Evolutionary conservation across 64 coral and sea anemone genomes (phyloP).

Genomic region (Catalaphyllia jardinei): DNA sequence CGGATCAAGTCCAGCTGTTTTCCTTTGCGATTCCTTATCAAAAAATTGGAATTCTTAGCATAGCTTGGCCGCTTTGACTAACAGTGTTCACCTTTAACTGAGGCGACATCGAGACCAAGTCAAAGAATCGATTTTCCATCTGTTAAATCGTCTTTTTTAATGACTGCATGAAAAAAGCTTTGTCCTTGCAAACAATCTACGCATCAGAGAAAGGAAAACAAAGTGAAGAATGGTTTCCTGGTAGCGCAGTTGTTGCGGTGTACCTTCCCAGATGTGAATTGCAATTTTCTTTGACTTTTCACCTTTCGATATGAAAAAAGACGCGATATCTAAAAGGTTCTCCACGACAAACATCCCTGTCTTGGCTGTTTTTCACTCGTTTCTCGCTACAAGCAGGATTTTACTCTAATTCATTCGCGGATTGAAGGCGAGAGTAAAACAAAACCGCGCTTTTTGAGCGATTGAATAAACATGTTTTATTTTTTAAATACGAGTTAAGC

Average conservation of each 20-base stretch:
- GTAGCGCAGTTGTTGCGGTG: constrained; percentile 31
- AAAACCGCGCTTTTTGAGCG: background rate
- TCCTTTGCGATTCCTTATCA: constrained; percentile 35
- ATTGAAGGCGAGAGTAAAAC: background rate
- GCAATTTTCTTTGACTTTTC: constrained; percentile 20
- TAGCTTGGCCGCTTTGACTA: background rate
- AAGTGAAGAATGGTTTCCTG: constrained; percentile 28
- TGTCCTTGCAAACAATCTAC: constrained; percentile 1
- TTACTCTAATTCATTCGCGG: background rate
- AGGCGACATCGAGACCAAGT: background rate
- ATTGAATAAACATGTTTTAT: constrained; percentile 11
- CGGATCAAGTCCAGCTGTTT: constrained; percentile 35
- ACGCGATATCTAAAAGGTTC: background rate
- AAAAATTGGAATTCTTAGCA: constrained; percentile 25
- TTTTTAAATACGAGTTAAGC: constrained; percentile 6
- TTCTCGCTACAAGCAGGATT: background rate
- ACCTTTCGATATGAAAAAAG: background rate
- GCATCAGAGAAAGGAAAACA: background rate
- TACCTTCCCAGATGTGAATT: constrained; percentile 2
- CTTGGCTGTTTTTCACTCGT: background rate
- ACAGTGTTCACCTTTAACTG: background rate
- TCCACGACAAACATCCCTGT: background rate
- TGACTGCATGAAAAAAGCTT: background rate
- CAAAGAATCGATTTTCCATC: constrained; percentile 43
- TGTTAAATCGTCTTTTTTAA: background rate